A percentile compares a stretch with the other conserved stretches of the same genome.
Evolutionary conservation across 1,140 invertebrate genomes (phyloP).

Genomic region (Pseudomyrmex gracilis): DNA sequence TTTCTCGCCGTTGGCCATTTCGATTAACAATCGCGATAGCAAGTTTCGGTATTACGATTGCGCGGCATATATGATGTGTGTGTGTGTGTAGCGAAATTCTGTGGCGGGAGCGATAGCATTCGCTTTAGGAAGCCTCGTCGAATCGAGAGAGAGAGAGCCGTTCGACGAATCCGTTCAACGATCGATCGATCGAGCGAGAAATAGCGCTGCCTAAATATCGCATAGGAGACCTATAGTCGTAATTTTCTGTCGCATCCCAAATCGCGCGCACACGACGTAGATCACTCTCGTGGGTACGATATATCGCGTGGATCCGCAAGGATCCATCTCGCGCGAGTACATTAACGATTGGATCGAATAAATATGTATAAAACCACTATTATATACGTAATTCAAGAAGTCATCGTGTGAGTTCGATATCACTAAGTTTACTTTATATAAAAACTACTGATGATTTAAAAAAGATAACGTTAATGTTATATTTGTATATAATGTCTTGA

Average conservation of each 20-base stretch:
- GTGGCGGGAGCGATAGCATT: constrained; percentile 11
- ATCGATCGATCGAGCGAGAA: constrained; percentile 16
- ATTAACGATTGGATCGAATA: neutral
- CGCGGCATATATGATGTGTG: neutral
- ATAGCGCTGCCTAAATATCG: constrained; percentile 17
- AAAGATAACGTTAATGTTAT: neutral
- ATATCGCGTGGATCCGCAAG: neutral
- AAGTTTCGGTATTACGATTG: constrained; percentile 40
- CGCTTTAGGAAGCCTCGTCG: constrained; percentile 8
- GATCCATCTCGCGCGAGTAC: neutral
- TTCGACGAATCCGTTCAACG: neutral
- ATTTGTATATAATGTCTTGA: too few relatives aligned
- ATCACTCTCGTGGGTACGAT: neutral
- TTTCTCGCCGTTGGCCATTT: constrained; percentile 36
- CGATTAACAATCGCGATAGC: constrained; percentile 43
- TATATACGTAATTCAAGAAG: too few relatives aligned
- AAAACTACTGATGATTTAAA: neutral
- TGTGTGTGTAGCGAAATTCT: neutral
- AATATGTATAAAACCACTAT: too few relatives aligned
- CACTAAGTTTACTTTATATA: neutral
- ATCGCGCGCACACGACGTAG: neutral
- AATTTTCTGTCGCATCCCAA: constrained; percentile 7
- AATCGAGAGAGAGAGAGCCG: neutral
- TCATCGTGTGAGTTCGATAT: too few relatives aligned
- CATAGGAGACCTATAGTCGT: neutral